Percentiles rank a stretch among this genome's conserved stretches.
These are phyloP conservation scores for Tetramorium simillimum DNA, from an alignment of 1,140 invertebrate genomes.

Conservation along the genomic window DNA sequence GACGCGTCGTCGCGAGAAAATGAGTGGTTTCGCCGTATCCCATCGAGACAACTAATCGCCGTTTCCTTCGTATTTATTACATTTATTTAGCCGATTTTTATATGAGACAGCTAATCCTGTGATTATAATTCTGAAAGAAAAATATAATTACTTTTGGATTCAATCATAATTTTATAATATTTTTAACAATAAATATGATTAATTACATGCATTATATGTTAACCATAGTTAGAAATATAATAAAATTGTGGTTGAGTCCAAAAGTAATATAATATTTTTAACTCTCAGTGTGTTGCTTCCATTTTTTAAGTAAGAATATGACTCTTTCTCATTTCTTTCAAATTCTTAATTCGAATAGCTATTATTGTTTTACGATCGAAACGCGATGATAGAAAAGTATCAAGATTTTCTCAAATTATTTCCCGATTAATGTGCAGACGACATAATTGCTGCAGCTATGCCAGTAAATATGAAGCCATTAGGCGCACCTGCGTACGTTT, in stretches of 20 bases:
- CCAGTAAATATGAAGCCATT: constrained; percentile 44
- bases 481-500: constrained; percentile 56
- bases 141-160: too few relatives aligned
- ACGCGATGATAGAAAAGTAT: not conserved
- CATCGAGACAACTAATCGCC: not conserved
- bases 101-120: not conserved
- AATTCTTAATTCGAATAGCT: not conserved
- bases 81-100: not conserved
- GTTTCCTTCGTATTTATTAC: not conserved
- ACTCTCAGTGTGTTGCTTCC: too few relatives aligned
- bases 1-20: not conserved
- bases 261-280: too few relatives aligned
- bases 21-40: not conserved
- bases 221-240: too few relatives aligned
- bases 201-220: too few relatives aligned
- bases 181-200: too few relatives aligned
- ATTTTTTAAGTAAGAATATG: not conserved
- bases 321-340: not conserved
- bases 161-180: too few relatives aligned
- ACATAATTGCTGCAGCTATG: constrained; percentile 47
- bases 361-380: not conserved
- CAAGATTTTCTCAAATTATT: not conserved
- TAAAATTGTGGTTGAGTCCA: too few relatives aligned
- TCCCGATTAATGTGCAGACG: constrained; percentile 20
- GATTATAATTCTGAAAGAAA: not conserved